phyloP scores from a whole-genome alignment of 2,113 vertebrate genomes.

The Thalassarche chlororhynchos region DNA sequence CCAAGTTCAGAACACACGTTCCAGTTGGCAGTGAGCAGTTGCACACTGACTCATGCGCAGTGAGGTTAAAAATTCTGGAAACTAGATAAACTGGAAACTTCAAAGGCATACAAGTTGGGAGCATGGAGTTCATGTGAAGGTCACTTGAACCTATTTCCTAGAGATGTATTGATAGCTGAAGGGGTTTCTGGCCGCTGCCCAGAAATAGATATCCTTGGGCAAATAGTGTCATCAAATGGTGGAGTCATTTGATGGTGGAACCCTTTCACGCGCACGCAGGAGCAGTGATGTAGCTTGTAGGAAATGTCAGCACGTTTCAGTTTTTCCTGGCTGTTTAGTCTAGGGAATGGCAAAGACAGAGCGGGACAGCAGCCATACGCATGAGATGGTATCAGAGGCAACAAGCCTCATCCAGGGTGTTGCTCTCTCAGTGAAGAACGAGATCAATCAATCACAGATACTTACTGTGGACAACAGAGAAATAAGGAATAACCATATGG shows the following conservation, averaged over 20 bases:
- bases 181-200: conserved; percentile 35
- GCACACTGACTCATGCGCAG: neutral
- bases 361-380: neutral
- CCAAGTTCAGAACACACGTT: neutral
- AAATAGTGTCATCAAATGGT: conserved; percentile 31
- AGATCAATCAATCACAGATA: neutral
- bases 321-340: conserved; percentile 58
- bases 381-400: conserved; percentile 4
- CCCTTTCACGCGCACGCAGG: neutral
- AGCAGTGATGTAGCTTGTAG: conserved; percentile 32
- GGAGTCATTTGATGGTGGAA: conserved; percentile 46
- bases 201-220: conserved; percentile 51
- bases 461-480: neutral
- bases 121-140: conserved; percentile 50
- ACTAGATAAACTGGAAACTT: conserved; percentile 50
- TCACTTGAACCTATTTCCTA: conserved; percentile 44
- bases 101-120: conserved; percentile 10
- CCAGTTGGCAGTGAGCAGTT: conserved; percentile 3
- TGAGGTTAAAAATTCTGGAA: conserved; percentile 18
- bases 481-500: neutral
- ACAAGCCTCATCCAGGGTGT: neutral
- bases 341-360: conserved; percentile 30
- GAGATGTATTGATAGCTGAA: conserved; percentile 48
- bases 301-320: conserved; percentile 61
- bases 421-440: neutral